Percentiles rank a stretch among this genome's conserved stretches.
These are phyloP conservation scores for Hylaeus volcanicus DNA, from an alignment of 1,140 invertebrate genomes.

Conservation along the genomic window DNA sequence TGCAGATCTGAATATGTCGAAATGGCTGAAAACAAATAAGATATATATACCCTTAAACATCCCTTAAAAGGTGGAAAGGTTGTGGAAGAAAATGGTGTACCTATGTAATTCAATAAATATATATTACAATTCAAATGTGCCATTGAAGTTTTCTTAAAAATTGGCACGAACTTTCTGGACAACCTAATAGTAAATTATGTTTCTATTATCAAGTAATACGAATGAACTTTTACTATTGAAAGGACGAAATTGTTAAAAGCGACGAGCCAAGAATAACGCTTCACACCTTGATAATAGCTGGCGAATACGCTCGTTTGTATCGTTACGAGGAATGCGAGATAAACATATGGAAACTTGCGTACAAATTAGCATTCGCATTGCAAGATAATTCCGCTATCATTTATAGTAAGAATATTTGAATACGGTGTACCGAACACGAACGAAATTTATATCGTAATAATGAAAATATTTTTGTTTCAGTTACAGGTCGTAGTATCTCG, in stretches of 20 bases:
- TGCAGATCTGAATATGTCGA: no score
- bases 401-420: slow-evolving; percentile 56
- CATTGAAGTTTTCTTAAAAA: no score
- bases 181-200: no score
- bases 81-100: no score
- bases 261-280: slow-evolving; percentile 63
- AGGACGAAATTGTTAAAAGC: slow-evolving; percentile 53
- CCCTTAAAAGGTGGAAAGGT: no score
- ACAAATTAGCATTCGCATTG: slow-evolving; percentile 60
- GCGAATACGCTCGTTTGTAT: slow-evolving; percentile 70
- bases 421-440: background rate
- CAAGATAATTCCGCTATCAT: slow-evolving; percentile 60
- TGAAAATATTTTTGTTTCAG: slow-evolving; percentile 51
- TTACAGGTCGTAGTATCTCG: slow-evolving; percentile 69
- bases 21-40: no score
- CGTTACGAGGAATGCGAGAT: slow-evolving; percentile 65
- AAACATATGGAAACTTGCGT: slow-evolving; percentile 66
- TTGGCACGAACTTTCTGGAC: no score
- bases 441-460: background rate
- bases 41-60: no score
- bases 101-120: no score
- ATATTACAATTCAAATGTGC: no score
- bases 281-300: slow-evolving; percentile 63
- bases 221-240: slow-evolving; percentile 27
- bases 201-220: background rate